Evolutionary conservation across 2,888 invertebrate species (phyloP).

Genomic region (Ornithoptera priamus): DNA sequence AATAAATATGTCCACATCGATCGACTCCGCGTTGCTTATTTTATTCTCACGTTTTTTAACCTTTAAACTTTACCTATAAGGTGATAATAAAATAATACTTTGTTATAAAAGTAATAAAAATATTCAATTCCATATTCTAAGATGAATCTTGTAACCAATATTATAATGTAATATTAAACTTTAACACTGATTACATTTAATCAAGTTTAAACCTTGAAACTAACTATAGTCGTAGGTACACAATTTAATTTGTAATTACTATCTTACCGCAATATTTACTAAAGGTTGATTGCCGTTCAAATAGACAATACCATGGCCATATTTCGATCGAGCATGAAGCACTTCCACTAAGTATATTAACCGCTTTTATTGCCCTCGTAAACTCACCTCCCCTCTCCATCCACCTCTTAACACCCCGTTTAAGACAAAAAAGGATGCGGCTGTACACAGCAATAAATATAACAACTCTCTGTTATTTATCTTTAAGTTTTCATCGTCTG

Average conservation of each 20-base stretch:
- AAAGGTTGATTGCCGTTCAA: constrained; percentile 16
- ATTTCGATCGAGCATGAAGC: constrained; percentile 39
- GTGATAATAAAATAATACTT: too few species aligned
- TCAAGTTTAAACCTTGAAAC: neutral
- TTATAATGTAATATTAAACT: too few species aligned
- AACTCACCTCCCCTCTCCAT: constrained; percentile 19
- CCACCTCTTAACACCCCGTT: neutral
- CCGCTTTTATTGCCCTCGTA: constrained; percentile 39
- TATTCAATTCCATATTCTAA: too few species aligned
- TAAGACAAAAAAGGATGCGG: constrained; percentile 12
- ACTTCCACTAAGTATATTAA: constrained; percentile 38
- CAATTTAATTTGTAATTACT: constrained; percentile 6
- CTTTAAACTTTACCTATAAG: too few species aligned
- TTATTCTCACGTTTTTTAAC: too few species aligned
- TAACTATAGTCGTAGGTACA: neutral
- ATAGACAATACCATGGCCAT: constrained; percentile 30
- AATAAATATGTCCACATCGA: too few species aligned
- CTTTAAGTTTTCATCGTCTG: constrained; percentile 3
- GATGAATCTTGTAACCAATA: too few species aligned
- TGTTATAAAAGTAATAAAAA: too few species aligned
- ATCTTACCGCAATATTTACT: too few species aligned
- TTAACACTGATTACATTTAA: neutral
- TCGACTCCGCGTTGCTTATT: too few species aligned
- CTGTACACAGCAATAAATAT: constrained; percentile 6
- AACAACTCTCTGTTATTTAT: neutral